Percentiles rank a stretch among this genome's conserved stretches.
phyloP scores from a whole-genome alignment of 2,888 invertebrate genomes.

The Folsomia manolachei region DNA sequence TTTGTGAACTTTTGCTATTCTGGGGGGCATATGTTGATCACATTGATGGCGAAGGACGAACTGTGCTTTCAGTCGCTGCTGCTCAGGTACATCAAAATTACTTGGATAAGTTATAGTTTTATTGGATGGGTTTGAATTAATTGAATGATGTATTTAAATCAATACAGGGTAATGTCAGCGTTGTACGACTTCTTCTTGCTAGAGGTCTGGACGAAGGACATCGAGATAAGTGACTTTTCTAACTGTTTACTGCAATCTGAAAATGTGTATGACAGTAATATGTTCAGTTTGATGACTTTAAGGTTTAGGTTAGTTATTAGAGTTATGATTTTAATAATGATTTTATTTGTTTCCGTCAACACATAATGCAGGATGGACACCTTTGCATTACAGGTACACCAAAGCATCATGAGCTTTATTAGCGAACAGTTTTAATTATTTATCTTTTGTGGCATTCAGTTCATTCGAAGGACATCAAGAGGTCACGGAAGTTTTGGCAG shows the following conservation, averaged over 20 bases:
- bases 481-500: conserved; percentile 75
- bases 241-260: no score
- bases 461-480: conserved; percentile 89
- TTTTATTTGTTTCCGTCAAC: background rate
- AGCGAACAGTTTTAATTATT: background rate
- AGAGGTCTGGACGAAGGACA: conserved; percentile 65
- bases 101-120: background rate
- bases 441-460: background rate
- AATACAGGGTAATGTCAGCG: conserved; percentile 79
- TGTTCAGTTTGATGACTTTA: no score
- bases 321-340: background rate
- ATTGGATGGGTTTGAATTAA: background rate
- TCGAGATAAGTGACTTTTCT: conserved; percentile 61
- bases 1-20: conserved; percentile 80
- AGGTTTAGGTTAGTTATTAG: no score
- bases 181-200: conserved; percentile 83
- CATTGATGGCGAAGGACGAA: conserved; percentile 90
- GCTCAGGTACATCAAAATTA: conserved; percentile 39
- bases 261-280: no score
- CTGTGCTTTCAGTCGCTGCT: conserved; percentile 62
- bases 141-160: background rate
- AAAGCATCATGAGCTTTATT: background rate
- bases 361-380: conserved; percentile 72
- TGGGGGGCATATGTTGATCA: conserved; percentile 95
- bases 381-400: conserved; percentile 70